phyloP scores from a whole-genome alignment of 2,113 vertebrate genomes.

The Leucosticte australis region DNA sequence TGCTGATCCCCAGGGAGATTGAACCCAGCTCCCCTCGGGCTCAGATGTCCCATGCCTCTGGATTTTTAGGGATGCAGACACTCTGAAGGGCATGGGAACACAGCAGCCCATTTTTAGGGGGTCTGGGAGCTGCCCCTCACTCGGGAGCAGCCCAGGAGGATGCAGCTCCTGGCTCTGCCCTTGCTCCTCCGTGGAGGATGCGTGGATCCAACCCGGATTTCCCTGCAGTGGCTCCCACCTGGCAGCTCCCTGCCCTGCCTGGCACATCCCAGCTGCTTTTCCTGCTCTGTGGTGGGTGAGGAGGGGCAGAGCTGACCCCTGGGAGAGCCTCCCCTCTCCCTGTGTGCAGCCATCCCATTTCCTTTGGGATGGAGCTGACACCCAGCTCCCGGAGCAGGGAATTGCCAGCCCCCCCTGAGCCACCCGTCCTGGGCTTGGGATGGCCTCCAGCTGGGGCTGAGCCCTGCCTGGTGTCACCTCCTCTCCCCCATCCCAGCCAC shows the following conservation, averaged over 20 bases:
- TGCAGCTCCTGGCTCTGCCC: neutral
- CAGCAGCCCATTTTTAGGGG: rapidly evolving
- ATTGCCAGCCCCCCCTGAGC: neutral
- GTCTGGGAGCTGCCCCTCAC: neutral
- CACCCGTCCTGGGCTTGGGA: rapidly evolving
- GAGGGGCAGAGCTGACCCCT: neutral
- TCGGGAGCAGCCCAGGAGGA: neutral
- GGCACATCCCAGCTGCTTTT: neutral
- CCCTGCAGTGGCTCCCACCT: neutral
- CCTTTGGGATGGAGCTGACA: neutral
- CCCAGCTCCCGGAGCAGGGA: rapidly evolving
- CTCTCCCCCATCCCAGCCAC: neutral
- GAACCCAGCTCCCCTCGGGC: neutral
- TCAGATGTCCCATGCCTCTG: neutral
- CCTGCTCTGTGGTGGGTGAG: rapidly evolving
- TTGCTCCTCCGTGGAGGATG: rapidly evolving
- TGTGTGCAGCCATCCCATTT: neutral
- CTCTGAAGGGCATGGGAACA: neutral
- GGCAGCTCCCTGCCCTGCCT: neutral
- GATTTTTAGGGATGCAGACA: neutral
- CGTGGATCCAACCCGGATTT: neutral
- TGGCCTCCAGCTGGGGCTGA: neutral
- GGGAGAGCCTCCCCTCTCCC: neutral
- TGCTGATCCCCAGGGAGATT: neutral
- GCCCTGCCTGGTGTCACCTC: rapidly evolving